phyloP scores from a whole-genome alignment of 2,888 invertebrate genomes.

The Cordilura impudica region DNA sequence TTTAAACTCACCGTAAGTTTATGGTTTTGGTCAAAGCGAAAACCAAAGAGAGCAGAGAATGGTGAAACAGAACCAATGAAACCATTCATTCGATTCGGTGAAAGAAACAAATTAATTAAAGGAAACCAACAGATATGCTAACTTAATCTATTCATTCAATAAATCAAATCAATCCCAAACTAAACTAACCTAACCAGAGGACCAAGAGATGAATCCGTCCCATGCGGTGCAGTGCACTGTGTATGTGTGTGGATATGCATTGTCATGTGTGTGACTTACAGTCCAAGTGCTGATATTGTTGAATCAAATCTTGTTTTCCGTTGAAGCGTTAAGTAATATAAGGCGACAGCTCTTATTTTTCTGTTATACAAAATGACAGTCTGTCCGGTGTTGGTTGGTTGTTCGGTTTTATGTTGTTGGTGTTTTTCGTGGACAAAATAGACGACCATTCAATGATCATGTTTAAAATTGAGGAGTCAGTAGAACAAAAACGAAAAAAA shows the following conservation, averaged over 20 bases:
- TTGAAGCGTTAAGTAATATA: constrained; percentile 58
- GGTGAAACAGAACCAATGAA: constrained; percentile 41
- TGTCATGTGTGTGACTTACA: constrained; percentile 1
- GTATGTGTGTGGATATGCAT: constrained; percentile 23
- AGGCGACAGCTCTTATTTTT: constrained; percentile 50
- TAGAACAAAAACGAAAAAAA: constrained; percentile 13
- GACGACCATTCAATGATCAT: constrained; percentile 55
- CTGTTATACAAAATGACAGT: constrained; percentile 45
- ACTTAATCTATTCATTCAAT: constrained; percentile 75
- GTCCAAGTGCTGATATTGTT: neutral
- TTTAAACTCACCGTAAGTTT: constrained; percentile 6
- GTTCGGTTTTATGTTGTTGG: neutral
- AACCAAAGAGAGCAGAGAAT: neutral
- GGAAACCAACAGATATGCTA: constrained; percentile 75
- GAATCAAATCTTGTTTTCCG: constrained; percentile 23
- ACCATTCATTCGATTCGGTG: constrained; percentile 71
- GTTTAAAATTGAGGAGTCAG: constrained; percentile 42
- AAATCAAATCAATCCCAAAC: constrained; percentile 71
- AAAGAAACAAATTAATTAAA: constrained; percentile 77
- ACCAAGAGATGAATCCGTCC: constrained; percentile 25
- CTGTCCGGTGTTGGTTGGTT: constrained; percentile 54
- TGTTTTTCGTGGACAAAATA: constrained; percentile 25
- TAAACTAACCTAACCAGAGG: constrained; percentile 36
- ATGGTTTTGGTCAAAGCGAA: constrained; percentile 15
- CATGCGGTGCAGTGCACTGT: constrained; percentile 37